phyloP scores from a whole-genome alignment of 2,888 invertebrate genomes.

The Stenichneumon culpator region DNA sequence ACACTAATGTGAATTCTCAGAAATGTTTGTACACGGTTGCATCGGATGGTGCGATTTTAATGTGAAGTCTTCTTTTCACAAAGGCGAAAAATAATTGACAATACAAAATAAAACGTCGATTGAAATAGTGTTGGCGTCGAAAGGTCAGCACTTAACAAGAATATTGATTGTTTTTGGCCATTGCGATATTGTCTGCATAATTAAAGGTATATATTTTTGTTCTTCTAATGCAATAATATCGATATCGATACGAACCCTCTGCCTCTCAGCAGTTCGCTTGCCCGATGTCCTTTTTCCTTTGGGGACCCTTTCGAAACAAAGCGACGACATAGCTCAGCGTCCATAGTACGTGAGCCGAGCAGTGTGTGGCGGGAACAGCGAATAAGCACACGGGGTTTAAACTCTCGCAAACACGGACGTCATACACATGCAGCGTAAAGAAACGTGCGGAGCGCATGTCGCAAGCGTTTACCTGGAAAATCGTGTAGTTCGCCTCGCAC shows the following conservation, averaged over 20 bases:
- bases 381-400: conserved; percentile 46
- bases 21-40: no score
- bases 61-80: no score
- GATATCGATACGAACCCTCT: neutral
- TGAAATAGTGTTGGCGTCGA: no score
- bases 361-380: neutral
- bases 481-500: conserved; percentile 69
- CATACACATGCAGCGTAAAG: conserved; percentile 47
- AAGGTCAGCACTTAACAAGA: neutral
- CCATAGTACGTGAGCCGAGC: conserved; percentile 12
- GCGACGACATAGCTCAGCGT: conserved; percentile 3
- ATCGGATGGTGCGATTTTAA: no score
- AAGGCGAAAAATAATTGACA: no score
- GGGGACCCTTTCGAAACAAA: conserved; percentile 15
- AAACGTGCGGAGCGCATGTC: conserved; percentile 54
- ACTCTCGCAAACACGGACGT: conserved; percentile 34
- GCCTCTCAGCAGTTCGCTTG: neutral
- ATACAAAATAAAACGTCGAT: no score
- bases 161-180: neutral
- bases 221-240: neutral
- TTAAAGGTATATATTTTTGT: neutral
- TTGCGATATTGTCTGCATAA: neutral
- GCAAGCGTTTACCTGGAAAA: conserved; percentile 71
- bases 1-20: no score
- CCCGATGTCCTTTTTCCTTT: conserved; percentile 28